Conservation (phyloP, 2,113 vertebrate species). For the Phocoena phocoena region DNA sequence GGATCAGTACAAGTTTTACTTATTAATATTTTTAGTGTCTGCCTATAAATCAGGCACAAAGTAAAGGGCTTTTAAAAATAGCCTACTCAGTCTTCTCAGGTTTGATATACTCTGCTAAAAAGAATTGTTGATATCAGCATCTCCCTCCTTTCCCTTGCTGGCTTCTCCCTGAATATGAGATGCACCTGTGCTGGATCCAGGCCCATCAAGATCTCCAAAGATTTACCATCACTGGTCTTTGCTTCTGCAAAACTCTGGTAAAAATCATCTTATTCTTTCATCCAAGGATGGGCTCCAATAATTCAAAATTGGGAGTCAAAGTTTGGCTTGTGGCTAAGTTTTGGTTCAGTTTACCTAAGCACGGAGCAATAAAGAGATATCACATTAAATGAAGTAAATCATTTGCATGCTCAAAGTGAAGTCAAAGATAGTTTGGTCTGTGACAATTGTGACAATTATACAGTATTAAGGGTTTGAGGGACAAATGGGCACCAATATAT, state of each 20-base stretch:
- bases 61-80: constrained; percentile 74
- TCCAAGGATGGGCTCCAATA: not conserved
- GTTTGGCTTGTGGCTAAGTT: not conserved
- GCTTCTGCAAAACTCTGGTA: not conserved
- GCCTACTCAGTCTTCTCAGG: constrained; percentile 22
- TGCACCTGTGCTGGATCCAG: not conserved
- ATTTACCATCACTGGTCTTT: not conserved
- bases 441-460: not conserved
- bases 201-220: not conserved
- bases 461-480: not conserved
- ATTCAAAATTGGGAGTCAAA: constrained; percentile 26
- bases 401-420: not conserved
- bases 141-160: not conserved
- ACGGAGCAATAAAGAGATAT: not conserved
- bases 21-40: constrained; percentile 78
- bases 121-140: constrained; percentile 55
- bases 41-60: constrained; percentile 64
- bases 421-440: not conserved
- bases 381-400: not conserved
- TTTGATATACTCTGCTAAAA: constrained; percentile 41
- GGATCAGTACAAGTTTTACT: constrained; percentile 63
- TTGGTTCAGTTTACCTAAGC: not conserved
- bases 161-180: not conserved
- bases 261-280: not conserved
- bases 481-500: not conserved